Base-by-base conservation (phyloP, 2,797 vertebrate species). In the Kryptolebias ocellatus region DNA sequence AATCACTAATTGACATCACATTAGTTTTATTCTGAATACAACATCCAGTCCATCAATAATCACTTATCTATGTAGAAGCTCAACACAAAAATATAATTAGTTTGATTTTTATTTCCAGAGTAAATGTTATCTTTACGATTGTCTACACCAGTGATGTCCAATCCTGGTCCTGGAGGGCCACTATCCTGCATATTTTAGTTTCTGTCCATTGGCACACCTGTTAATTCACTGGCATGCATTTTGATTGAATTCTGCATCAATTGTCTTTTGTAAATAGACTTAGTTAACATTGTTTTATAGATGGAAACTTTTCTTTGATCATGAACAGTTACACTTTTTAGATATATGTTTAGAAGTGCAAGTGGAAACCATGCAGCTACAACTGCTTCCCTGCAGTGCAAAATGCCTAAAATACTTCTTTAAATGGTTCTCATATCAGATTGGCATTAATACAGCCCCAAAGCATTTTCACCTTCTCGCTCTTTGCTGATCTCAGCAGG, bases 1-100 rank as follows among this genome's bases (percentile, higher is more conserved):
- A 93, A 95, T 92, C 89, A 91, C 80, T 88, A 92, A 95, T 93
- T 91, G 89, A 90, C 89, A 92, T 76, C 70, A 84, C 92, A 94
- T 93, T 92, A 89, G 87, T 89, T 93, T 92, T 87, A 82, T 93
- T 94, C 92, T 84, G 89, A 94, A 86, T 79, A 76, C 66, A 89
- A 81, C 81, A 90, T 67, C 81, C 82, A 76, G 78, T 71, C 61
- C 79, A 93, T 94, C 92, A 90, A 93, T 95, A 93, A 88, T 89
- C 83, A 87, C 81, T 90, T 84, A 85, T 90, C 87, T 90, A 61
- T 77, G 77, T 88, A 85, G 68, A 83, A 54, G 65, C 67, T 78
- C 70, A 63, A 64, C 45, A 64, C 64, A 64, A 56, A 80, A 89
- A 81, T 66, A 24, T 80, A 24, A 61, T 81, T 60, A 58, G 64